Base-by-base conservation (phyloP, 2,797 vertebrate genomes). In the Enteromius fasciolatus region DNA sequence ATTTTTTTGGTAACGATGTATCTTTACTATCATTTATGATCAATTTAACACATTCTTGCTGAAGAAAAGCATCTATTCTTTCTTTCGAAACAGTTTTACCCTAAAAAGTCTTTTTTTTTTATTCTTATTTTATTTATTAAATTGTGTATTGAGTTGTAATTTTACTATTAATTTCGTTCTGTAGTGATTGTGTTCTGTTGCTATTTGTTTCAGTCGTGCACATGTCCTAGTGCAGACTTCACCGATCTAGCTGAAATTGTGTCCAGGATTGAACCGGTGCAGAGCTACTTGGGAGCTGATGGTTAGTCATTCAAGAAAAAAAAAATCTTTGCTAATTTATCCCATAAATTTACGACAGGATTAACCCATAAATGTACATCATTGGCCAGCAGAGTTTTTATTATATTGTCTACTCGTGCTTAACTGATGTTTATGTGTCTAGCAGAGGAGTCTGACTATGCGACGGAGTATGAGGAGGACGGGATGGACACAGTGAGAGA, bases 191-290 rank as follows among this genome's bases (percentile, higher is more conserved):
- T 69, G 3, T 14, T 39, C 36, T 76, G 20, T 44, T 75, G 59
- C 4, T 48, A 15, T 68, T 33, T 69, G 11, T 76, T 81, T 86
- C 54, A 95, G 95, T 91, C 94, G 0, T 94, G 92, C 31, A 93
- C 95, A 0, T 96, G 93, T 89, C 94, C 95, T 41, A 96, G 91
- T 36, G 97, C 97, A 0, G 96, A 97, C 85, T 99, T 99, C 93
- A 99, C 97, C 0, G 98, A 99, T 90, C 92, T 99, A 83, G 98
- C 98, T 0, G 98, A 99, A 91, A 99, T 99, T 0, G 96, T 99
- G 36, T 98, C 97, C 50, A 94, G 97, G 81, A 99, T 99, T 4
- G 98, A 99, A 78, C 97, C 97, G 0, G 95, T 97, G n/a, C 94
- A 96, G 39, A 95, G 90, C 90, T 97, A 95, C n/a, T 85, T 94